phyloP scores from a whole-genome alignment of 1,140 invertebrate genomes.

The Eurosta solidaginis region DNA sequence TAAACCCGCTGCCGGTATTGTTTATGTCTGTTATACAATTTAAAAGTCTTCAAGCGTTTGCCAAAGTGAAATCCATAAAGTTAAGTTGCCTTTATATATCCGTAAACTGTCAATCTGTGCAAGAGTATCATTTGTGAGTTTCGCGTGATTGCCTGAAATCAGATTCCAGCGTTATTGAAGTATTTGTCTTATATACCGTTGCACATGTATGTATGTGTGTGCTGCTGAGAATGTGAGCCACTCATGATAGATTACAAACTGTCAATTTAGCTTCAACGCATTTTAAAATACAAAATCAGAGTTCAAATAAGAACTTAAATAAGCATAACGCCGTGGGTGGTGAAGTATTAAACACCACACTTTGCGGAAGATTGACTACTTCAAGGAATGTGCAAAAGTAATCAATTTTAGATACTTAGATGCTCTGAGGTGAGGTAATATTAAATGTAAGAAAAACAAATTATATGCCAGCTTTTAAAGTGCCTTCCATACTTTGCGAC shows the following conservation, averaged over 20 bases:
- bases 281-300: slow-evolving; percentile 27
- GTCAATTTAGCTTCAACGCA: slow-evolving; percentile 21
- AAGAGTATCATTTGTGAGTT: neutral
- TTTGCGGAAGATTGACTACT: neutral
- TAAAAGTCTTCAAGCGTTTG: no score
- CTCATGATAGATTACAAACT: slow-evolving; percentile 26
- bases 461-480: neutral
- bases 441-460: neutral
- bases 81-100: no score
- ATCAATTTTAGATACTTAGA: slow-evolving; percentile 20
- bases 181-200: neutral
- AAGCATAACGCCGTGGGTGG: neutral
- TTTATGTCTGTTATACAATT: no score
- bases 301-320: neutral
- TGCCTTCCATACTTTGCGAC: neutral
- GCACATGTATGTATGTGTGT: neutral
- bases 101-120: no score
- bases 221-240: no score
- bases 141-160: neutral
- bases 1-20: no score
- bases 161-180: neutral
- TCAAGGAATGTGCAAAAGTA: slow-evolving; percentile 6
- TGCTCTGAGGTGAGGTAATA: neutral
- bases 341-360: neutral
- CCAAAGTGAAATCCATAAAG: no score